Evolutionary conservation across 2,888 invertebrate species (phyloP), one percentile per base, ranked within the genome.

Genomic region (Lepidocyrtoides sp.): DNA sequence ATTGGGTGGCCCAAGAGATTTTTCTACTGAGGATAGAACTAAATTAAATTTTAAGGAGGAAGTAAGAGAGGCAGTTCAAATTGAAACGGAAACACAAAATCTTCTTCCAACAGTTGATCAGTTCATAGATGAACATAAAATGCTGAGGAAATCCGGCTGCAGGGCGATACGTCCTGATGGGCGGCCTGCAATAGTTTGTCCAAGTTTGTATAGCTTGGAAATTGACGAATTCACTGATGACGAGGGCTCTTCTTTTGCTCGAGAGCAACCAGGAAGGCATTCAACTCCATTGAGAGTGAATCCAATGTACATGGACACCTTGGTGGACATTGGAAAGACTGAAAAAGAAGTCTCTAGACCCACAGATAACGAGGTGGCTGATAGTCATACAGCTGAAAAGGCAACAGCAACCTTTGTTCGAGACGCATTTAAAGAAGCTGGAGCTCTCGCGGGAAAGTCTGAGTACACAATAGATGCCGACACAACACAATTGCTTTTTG

Each of bases 381-480:
- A 83, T 3, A 89, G 57, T n/a, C 51, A 88, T 20, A 81, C 87
- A 5, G 86, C 91, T 1, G 51, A 89, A 20, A 81, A 85, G 20
- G 84, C 85, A 7, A 29, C 88, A 0, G 60, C 82, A 0, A 86
- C 89, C 23, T 93, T 92, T 51, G 57, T 93, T 4, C 75, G 89
- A 14, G 92, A 93, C 4, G 77, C 90, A 0, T 17, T 93, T n/a
- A 44, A 79, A 41, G 94, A 93, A 79, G 92, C 94, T 17, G 94
- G 92, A 17, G 63, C 77, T 63, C 14, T 92, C 4, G 89, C 87
- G 3, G 86, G 83, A n/a, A 69, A 4, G 0, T 91, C 93, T 0
- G 92, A 93, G 0, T 92, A 87, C 66, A 86, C 69, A 2, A 82
- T 51, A 17, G 83, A 89, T 23, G 87, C 88, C 17, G 92, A 93